Conservation (phyloP, 2,888 invertebrate species). For the Tinea pellionella region DNA sequence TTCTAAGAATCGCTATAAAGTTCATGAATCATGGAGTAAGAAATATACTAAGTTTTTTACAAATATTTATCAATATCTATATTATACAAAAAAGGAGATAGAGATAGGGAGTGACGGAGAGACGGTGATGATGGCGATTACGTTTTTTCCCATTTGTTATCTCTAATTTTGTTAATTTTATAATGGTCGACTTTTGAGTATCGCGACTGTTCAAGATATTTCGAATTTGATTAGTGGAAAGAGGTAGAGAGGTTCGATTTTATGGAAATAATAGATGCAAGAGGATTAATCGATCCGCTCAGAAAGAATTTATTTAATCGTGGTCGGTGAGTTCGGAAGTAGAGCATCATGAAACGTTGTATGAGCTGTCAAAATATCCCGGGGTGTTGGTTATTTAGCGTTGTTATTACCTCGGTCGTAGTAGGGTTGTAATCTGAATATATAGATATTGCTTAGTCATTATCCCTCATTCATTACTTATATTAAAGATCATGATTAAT, state of each 20-base stretch:
- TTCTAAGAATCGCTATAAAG: not conserved
- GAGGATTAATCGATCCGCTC: no score
- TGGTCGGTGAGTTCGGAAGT: not conserved
- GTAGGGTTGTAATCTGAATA: not conserved
- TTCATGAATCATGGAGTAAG: not conserved
- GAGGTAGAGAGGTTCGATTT: no score
- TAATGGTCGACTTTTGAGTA: not conserved
- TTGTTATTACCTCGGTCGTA: not conserved
- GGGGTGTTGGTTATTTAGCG: constrained; percentile 4
- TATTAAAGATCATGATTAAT: not conserved
- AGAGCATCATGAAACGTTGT: not conserved
- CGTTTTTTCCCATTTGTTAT: not conserved
- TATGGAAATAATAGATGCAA: no score
- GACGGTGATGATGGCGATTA: no score
- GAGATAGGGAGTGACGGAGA: no score
- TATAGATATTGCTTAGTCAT: not conserved
- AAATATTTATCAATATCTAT: no score
- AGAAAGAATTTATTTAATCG: no score
- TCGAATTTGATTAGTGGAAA: no score
- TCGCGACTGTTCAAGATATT: no score
- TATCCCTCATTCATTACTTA: not conserved
- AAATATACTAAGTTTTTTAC: no score
- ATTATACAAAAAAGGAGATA: no score
- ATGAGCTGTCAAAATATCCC: constrained; percentile 1
- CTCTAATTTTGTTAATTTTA: not conserved